Base-by-base conservation (phyloP, 2,797 vertebrate genomes). In the Garrulus glandarius region DNA sequence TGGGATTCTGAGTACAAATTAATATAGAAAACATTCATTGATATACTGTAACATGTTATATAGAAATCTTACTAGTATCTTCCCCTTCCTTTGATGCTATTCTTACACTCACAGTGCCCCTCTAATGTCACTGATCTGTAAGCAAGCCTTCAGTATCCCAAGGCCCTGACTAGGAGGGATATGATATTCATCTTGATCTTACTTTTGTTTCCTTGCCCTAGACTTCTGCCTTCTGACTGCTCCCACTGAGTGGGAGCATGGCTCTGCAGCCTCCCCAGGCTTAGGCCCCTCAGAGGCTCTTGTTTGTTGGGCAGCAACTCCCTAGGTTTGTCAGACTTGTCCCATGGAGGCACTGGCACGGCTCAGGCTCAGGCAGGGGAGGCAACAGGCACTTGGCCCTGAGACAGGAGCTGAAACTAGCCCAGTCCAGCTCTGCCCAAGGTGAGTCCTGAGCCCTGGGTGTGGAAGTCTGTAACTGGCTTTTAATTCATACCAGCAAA, bases 251-350 rank as follows among this genome's bases (percentile, higher is more conserved):
- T 9, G 11, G 46, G 21, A 50, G 13, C 2, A 2, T 15, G 30
- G 5, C 7, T 19, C 15, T 15, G 5, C 17, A 53, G 29, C 29
- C 5, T 64, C 2, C 22, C 18, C 26, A 46, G 19, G 10, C 30
- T 71, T 30, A 79, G 32, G 3, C 4, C 2, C 20, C 4, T 36
- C 29, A 46, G 20, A 59, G 29, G 23, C 23, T 57, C 5, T 46
- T 32, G 10, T 39, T 30, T 76, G 16, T 5, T 43, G 16, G 27
- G 13, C 15, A 61, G n/a, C 0, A 0, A 15, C 24, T 6, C 22
- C 13, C 16, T 29, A 39, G 6, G 3, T 75, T 84, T 70, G 15
- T 21, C 50, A 17, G 21, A 13, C 8, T 37, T 6, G 30, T 89
- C 17, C 15, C 37, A 5, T 1, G 2, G n/a, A 56, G 39, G 4